Percentiles rank a stretch among this genome's conserved stretches.
phyloP scores from a whole-genome alignment of 2,113 vertebrate species.

The Microcebus jonahi region DNA sequence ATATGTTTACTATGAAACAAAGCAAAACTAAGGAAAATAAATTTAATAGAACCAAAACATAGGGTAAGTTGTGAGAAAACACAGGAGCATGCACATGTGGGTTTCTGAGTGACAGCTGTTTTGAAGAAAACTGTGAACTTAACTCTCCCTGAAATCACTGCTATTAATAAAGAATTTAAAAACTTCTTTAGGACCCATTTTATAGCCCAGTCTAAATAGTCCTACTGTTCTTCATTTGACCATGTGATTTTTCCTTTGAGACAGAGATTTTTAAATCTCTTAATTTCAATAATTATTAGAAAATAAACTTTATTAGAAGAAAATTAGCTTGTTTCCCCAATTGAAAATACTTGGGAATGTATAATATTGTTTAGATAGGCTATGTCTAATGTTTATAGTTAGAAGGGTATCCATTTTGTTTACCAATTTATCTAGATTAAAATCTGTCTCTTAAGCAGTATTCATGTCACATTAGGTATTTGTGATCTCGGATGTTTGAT shows the following conservation, averaged over 20 bases:
- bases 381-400: not conserved
- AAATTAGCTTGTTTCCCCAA: not conserved
- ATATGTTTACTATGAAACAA: constrained; percentile 67
- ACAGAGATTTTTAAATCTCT: constrained; percentile 14
- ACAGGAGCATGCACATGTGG: not conserved
- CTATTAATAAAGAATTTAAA: constrained; percentile 26
- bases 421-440: not conserved
- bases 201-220: not conserved
- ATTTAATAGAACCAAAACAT: constrained; percentile 11
- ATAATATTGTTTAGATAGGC: not conserved
- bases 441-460: not conserved
- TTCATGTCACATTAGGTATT: not conserved
- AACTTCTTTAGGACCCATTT: not conserved
- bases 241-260: not conserved
- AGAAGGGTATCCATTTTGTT: not conserved
- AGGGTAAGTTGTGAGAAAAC: constrained; percentile 17
- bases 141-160: not conserved
- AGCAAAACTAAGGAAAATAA: not conserved
- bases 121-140: constrained; percentile 23
- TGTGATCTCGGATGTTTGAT: not conserved
- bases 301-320: constrained; percentile 32
- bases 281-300: constrained; percentile 30
- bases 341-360: constrained; percentile 23
- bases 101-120: constrained; percentile 10
- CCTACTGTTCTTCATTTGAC: not conserved